These are phyloP conservation scores for Drosophila leonis DNA, from an alignment of 2,888 invertebrate genomes.

Conservation along the genomic window DNA sequence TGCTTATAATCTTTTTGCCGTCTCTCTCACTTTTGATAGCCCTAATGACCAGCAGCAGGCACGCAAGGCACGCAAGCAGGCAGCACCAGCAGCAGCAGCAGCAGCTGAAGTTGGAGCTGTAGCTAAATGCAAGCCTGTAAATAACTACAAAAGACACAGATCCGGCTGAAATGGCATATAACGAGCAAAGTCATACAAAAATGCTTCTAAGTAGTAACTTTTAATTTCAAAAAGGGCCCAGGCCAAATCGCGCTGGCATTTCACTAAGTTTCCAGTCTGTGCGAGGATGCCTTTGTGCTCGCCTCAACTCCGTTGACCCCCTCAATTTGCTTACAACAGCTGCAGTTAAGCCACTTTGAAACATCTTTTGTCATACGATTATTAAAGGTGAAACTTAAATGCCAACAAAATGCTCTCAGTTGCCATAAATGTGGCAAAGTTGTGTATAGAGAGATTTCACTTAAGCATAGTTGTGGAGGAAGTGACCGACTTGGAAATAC, in stretches of 20 bases:
- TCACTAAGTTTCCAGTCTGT: constrained; percentile 2
- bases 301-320: not conserved
- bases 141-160: constrained; percentile 35
- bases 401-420: not conserved
- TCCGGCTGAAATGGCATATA: constrained; percentile 28
- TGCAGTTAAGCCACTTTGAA: not conserved
- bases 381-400: constrained; percentile 12
- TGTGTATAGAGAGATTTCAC: not conserved
- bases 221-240: constrained; percentile 14
- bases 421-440: not conserved
- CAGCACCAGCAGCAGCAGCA: not conserved
- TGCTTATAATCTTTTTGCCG: constrained; percentile 69
- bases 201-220: constrained; percentile 30
- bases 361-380: not conserved
- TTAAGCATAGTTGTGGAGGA: not conserved
- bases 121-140: constrained; percentile 17
- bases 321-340: not conserved
- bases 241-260: constrained; percentile 4
- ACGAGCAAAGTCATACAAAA: constrained; percentile 38
- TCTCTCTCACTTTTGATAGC: constrained; percentile 35
- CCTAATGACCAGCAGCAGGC: constrained; percentile 58
- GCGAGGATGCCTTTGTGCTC: not conserved
- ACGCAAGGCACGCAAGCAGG: not conserved
- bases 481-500: not conserved
- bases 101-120: not conserved